These are phyloP conservation scores for Melanophora roralis DNA, from an alignment of 2,888 invertebrate species.

Conservation along the genomic window DNA sequence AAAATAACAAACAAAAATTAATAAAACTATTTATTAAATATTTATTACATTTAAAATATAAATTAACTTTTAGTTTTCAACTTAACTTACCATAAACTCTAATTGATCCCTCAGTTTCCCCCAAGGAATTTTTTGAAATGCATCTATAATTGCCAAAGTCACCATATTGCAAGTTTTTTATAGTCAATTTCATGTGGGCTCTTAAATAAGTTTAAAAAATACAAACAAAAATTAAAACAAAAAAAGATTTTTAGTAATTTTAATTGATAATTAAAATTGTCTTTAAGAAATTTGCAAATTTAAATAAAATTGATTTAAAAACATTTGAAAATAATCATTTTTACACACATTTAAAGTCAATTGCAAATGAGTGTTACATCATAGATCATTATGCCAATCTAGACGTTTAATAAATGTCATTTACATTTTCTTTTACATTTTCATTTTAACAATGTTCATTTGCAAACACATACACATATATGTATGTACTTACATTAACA, in stretches of 20 bases:
- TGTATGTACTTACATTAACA: neutral
- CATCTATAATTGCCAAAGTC: slow-evolving; percentile 95
- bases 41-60: too few species aligned
- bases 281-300: neutral
- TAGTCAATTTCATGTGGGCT: slow-evolving; percentile 92
- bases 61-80: neutral
- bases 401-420: slow-evolving; percentile 11
- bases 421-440: slow-evolving; percentile 10
- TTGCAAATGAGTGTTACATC: neutral
- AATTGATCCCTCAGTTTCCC: slow-evolving; percentile 95
- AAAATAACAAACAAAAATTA: neutral
- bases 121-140: slow-evolving; percentile 94
- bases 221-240: neutral
- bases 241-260: neutral
- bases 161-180: slow-evolving; percentile 87
- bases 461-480: neutral
- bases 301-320: neutral
- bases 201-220: slow-evolving; percentile 72
- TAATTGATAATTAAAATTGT: neutral
- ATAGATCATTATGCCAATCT: neutral
- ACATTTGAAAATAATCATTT: neutral
- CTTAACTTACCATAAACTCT: slow-evolving; percentile 87
- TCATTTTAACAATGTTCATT: neutral
- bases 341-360: neutral
- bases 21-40: neutral